phyloP scores from a whole-genome alignment of 2,113 vertebrate genomes.

The Aptenodytes forsteri region DNA sequence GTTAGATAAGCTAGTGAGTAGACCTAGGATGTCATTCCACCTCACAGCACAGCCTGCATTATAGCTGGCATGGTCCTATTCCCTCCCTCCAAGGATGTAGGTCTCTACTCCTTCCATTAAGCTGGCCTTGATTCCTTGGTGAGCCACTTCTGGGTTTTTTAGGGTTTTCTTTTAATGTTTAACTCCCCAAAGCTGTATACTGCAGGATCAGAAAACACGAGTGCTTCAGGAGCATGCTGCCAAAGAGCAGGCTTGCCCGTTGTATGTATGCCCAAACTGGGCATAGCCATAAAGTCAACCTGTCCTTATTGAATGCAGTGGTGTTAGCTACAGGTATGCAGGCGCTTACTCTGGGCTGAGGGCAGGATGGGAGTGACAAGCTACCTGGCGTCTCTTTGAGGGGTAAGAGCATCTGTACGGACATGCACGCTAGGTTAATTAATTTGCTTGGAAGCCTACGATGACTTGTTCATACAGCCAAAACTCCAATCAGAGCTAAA shows the following conservation, averaged over 20 bases:
- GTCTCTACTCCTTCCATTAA: not conserved
- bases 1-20: not conserved
- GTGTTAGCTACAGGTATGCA: not conserved
- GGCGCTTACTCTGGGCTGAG: not conserved
- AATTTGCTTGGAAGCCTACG: not conserved
- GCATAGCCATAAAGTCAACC: not conserved
- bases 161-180: not conserved
- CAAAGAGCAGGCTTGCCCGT: not conserved
- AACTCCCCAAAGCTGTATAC: not conserved
- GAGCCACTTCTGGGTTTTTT: not conserved
- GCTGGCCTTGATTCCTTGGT: not conserved
- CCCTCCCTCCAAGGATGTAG: not conserved
- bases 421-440: not conserved
- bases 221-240: not conserved
- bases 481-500: not conserved
- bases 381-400: not conserved
- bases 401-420: not conserved
- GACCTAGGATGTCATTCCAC: not conserved
- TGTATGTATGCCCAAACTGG: not conserved
- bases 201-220: not conserved
- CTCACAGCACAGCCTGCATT: not conserved
- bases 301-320: fast-evolving
- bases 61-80: not conserved
- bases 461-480: not conserved
- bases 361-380: not conserved